These are phyloP conservation scores for Zaprionus lachaisei DNA, from an alignment of 1,140 invertebrate species.

Conservation along the genomic window DNA sequence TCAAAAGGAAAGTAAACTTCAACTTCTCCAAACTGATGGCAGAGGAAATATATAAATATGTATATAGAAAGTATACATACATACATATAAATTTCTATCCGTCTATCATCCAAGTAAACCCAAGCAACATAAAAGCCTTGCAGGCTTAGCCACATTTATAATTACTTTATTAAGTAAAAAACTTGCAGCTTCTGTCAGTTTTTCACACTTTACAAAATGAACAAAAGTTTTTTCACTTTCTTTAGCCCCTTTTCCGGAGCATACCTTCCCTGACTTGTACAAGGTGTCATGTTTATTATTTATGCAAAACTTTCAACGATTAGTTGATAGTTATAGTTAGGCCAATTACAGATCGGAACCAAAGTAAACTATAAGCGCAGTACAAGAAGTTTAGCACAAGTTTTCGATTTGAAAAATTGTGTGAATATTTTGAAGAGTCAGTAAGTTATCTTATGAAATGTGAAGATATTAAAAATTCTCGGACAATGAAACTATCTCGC, in stretches of 20 bases:
- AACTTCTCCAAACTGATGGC: constrained; percentile 5
- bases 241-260: not conserved
- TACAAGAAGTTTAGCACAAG: not conserved
- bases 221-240: constrained; percentile 49
- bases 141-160: constrained; percentile 19
- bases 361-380: constrained; percentile 8
- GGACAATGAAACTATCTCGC: not conserved
- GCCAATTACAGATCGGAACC: not conserved
- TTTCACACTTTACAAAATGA: constrained; percentile 34
- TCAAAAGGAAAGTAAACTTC: constrained; percentile 37
- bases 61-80: not conserved
- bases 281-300: constrained; percentile 49
- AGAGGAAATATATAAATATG: not conserved
- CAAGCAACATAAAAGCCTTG: not conserved
- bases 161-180: constrained; percentile 30
- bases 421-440: no score
- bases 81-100: not conserved
- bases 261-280: not conserved
- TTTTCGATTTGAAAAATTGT: constrained; percentile 14
- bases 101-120: not conserved
- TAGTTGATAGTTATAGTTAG: constrained; percentile 38
- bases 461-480: no score
- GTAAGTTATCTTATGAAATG: no score
- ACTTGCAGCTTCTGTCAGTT: constrained; percentile 16
- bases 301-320: constrained; percentile 42